Evolutionary conservation across 2,113 vertebrate species (phyloP), one percentile per base, ranked within the genome.

Genomic region (Boulengeromyrus knoepffleri): DNA sequence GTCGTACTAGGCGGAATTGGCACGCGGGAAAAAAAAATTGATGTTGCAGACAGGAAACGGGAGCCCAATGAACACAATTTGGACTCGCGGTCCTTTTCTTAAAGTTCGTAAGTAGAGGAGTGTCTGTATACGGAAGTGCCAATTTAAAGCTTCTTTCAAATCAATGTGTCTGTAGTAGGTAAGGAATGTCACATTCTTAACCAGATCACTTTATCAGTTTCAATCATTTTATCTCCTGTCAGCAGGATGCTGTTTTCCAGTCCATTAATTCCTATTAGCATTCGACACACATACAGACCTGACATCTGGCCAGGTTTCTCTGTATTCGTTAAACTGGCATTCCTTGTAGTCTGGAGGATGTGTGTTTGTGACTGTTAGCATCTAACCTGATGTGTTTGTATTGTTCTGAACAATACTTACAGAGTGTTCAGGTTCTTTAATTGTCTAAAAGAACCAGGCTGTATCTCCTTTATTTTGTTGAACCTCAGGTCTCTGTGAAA

Each of bases 401-500:
- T 7, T 80, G 74, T 80, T 42, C 36, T 80, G 74, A 42, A 46
- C 86, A 89, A 62, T 49, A 98, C 99, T 98, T 96, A 99, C 99
- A 99, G 94, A 1, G 99, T 99, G 93, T 99, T 99, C 93, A 99
- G 94, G 94, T 98, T 98, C 92, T 97, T 97, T 92, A 99, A 95
- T 85, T 96, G 94, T 92, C 93, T 95, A 94, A 99, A 99, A 58
- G 98, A 96, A 90, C 97, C 97, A 0, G 96, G 96, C 42, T 97
- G 98, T 92, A 99, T 97, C 94, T 99, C 99, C 93, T 98, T 97
- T 94, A 99, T 98, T 95, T 98, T 97, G 95, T 99, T 99, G 93
- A 99, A 99, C 91, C 99, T 97, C 91, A 99, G 94, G 91, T 99
- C 98, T 94, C 99, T 99, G 96, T 6, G 93, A 92, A 91, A 70